Base-by-base conservation (phyloP, 2,888 invertebrate genomes). In the Chesias legatella region DNA sequence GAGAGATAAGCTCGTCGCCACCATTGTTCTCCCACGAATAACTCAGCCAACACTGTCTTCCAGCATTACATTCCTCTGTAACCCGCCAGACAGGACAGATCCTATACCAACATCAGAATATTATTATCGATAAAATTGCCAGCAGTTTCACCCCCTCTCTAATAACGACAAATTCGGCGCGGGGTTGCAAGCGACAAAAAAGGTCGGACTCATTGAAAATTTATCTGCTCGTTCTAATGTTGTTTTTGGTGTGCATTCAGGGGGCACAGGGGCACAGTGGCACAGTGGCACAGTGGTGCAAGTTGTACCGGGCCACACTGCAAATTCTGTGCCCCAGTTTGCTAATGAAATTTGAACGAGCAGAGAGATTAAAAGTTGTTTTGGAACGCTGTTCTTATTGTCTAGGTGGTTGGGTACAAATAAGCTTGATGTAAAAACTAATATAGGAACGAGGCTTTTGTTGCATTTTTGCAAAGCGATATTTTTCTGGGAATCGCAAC, bases 341-440 rank as follows among this genome's bases (percentile, higher is more conserved):
- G 38, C 75, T 78, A 77, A 77, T 74, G 77, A 73, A 79, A 79
- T 71, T 74, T 65, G 67, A 65, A 78, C 67, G 72, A 72, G 63
- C 60, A 50, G 29, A 45, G 42, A 51, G 54, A 53, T 56, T 52
- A 56, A n/a, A n/a, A 56, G 51, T 46, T 50, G 48, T 60, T 60
- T 55, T 56, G 60, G 56, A 44, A 37, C 47, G 43, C 25, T 34
- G 27, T 8, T 31, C 25, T 35, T 45, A 40, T 33, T 32, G 21
- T 6, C 20, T 13, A 7, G 10, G 6, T 7, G 6, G 2, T 23
- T 32, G 3, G 3, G 5, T 5, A 17, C 13, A 41, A 1, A 17
- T 3, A 17, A 17, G 3, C 13, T 17, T 17, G n/a, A n/a, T n/a
- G 13, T 17, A 2, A 17, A 17, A 17, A 17, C 3, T 3, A 17